Evolutionary conservation across 2,797 vertebrate genomes (phyloP).

Genomic region (Gallinago nigripennis): DNA sequence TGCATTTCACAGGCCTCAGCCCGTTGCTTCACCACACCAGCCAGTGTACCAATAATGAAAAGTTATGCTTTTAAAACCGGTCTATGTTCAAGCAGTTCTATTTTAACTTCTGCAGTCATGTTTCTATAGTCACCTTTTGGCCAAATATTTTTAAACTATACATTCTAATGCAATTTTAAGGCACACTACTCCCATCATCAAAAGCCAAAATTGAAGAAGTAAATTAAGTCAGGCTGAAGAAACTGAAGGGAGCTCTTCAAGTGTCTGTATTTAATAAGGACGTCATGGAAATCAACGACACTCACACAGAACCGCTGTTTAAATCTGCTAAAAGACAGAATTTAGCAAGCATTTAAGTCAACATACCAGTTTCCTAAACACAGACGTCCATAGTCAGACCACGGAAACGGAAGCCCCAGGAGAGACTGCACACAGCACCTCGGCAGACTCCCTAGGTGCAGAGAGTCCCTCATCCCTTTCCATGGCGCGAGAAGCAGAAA

Average conservation of each 20-base stretch:
- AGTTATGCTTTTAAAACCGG: neutral
- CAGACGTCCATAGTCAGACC: neutral
- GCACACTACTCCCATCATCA: neutral
- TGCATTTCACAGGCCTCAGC: neutral
- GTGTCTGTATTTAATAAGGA: neutral
- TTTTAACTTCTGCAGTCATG: neutral
- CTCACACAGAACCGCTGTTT: neutral
- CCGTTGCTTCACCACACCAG: neutral
- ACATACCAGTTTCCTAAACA: neutral
- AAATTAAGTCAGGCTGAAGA: neutral
- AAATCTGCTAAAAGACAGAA: neutral
- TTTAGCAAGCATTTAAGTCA: neutral
- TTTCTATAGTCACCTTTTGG: neutral
- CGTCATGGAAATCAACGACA: neutral
- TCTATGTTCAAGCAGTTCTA: neutral
- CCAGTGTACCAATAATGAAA: neutral
- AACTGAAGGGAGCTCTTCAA: neutral
- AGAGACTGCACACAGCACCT: neutral
- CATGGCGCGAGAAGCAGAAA: neutral
- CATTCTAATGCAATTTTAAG: neutral
- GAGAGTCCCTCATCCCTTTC: neutral
- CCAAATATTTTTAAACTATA: neutral
- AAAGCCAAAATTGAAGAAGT: neutral
- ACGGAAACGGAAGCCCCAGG: neutral
- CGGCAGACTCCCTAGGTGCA: neutral